phyloP scores from a whole-genome alignment of 2,797 vertebrate genomes.

The Cossypha dichroa region DNA sequence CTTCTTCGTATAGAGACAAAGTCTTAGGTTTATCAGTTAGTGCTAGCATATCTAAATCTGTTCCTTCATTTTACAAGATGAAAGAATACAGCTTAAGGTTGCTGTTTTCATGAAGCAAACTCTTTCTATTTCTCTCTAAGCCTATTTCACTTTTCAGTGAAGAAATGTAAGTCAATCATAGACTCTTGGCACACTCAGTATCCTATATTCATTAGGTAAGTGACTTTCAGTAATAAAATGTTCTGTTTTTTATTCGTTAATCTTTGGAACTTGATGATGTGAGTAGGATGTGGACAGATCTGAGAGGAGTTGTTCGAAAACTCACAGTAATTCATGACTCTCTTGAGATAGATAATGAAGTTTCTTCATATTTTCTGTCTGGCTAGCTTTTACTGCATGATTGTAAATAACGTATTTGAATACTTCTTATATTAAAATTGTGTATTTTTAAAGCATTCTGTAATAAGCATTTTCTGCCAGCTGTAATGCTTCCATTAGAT shows the following conservation, averaged over 20 bases:
- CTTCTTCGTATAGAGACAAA: neutral
- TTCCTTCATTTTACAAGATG: neutral
- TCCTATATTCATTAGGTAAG: neutral
- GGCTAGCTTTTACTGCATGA: neutral
- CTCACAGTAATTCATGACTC: neutral
- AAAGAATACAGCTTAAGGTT: neutral
- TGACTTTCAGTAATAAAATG: neutral
- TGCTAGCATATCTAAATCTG: neutral
- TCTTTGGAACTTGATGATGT: neutral
- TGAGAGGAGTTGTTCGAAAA: neutral
- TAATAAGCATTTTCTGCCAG: neutral
- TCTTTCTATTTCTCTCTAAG: neutral
- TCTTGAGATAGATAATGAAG: neutral
- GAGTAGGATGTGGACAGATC: neutral
- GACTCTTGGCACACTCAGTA: neutral
- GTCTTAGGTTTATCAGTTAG: neutral
- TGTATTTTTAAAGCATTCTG: neutral
- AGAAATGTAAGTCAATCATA: neutral
- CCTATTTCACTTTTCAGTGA: neutral
- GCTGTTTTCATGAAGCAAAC: neutral
- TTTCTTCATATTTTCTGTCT: neutral
- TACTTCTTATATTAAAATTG: neutral
- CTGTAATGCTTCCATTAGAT: neutral
- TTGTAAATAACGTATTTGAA: neutral
- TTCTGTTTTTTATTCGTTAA: neutral